Evolutionary conservation across 2,113 vertebrate species (phyloP).

Genomic region (Herpailurus yagouaroundi): DNA sequence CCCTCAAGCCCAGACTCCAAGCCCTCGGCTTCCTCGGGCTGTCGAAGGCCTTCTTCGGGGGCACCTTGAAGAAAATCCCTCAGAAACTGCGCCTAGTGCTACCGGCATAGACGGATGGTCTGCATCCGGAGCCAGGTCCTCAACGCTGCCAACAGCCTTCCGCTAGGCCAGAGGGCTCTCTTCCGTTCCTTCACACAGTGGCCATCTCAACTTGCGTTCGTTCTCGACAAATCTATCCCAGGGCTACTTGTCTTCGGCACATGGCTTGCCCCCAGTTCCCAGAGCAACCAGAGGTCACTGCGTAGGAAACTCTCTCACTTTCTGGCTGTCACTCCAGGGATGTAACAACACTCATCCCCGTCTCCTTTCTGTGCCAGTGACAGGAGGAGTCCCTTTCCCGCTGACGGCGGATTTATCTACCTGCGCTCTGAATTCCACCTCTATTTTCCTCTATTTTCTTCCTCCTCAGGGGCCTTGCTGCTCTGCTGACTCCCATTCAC

Average conservation of each 20-base stretch:
- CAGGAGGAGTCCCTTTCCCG: neutral
- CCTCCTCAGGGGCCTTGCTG: neutral
- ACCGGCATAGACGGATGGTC: neutral
- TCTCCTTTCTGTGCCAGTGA: neutral
- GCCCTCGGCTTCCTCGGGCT: neutral
- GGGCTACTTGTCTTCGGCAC: neutral
- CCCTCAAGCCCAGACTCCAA: neutral
- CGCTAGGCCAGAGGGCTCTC: neutral
- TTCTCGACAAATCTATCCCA: neutral
- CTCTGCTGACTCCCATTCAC: neutral
- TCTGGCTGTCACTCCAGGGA: neutral
- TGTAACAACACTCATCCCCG: neutral
- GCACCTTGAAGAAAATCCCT: neutral
- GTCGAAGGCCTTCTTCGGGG: neutral
- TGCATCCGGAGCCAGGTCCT: neutral
- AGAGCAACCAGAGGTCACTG: neutral
- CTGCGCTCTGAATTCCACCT: neutral
- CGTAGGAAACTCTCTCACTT: neutral
- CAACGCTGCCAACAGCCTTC: neutral
- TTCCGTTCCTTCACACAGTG: neutral
- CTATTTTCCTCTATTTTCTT: neutral
- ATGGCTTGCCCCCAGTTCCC: neutral
- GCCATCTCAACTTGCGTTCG: neutral
- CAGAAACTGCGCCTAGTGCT: neutral
- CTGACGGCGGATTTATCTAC: neutral